These are phyloP conservation scores for Daboia siamensis DNA, from an alignment of 2,113 vertebrate species.

Conservation along the genomic window DNA sequence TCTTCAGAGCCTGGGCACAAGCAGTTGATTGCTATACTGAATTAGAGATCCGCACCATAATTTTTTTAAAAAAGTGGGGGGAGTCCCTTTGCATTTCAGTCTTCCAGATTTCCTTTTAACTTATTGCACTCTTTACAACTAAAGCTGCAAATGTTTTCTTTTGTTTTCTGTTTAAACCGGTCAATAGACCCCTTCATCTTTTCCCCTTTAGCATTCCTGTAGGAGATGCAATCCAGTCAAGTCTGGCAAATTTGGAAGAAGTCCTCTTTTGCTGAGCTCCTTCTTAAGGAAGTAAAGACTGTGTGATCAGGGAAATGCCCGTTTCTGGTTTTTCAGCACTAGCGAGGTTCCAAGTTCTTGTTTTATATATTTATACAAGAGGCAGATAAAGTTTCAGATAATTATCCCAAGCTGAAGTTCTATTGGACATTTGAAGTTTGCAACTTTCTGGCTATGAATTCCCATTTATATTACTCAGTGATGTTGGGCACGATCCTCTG, in stretches of 20 bases:
- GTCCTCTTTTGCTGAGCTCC: conserved; percentile 28
- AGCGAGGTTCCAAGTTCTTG: background rate
- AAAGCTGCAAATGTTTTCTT: conserved; percentile 38
- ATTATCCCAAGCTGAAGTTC: background rate
- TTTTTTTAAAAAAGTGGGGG: too few relatives aligned
- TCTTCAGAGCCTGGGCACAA: background rate
- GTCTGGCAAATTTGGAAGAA: conserved; percentile 45
- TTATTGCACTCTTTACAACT: background rate
- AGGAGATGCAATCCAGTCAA: conserved; percentile 29
- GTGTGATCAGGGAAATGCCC: background rate
- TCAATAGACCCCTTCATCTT: background rate
- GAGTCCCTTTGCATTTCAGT: too few relatives aligned
- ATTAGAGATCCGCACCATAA: conserved; percentile 12
- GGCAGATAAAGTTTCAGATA: background rate
- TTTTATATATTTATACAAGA: background rate
- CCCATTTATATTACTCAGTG: background rate
- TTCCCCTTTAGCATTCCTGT: conserved; percentile 27
- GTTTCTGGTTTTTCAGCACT: conserved; percentile 20
- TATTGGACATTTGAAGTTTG: background rate
- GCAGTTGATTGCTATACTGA: background rate
- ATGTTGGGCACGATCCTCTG: background rate
- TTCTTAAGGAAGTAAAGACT: conserved; percentile 11
- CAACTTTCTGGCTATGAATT: background rate
- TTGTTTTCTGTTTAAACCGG: conserved; percentile 3
- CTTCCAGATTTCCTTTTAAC: background rate